Evolutionary conservation across 2,888 invertebrate species (phyloP), one percentile per base, ranked within the genome.

Genomic region (Phoronis australis): DNA sequence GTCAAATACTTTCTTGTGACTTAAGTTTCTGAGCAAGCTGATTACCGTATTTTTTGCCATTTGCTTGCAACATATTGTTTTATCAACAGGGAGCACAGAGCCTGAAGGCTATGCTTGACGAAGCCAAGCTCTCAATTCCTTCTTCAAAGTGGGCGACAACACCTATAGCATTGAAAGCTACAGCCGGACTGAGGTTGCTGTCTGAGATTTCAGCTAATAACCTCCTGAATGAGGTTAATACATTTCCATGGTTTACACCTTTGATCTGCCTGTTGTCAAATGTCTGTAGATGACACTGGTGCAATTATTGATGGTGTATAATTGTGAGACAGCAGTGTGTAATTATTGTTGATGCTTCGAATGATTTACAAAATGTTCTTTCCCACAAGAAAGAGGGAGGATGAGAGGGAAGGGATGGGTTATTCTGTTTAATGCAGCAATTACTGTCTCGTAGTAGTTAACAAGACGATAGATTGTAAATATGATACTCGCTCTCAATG

Each of bases 131-230:
- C 25, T 84, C 87, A 52, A 87, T 94, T 57, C 96, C 96, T 0
- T 65, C 82, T 40, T 80, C 84, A 43, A 83, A 86, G 70, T 86
- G 92, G 82, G 71, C 78, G 0, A 78, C 80, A 18, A 93, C 96
- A 0, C 91, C 94, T 0, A 76, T 97, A 3, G 84, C 87, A 1
- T 81, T 97, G 57, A 88, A 90, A 74, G 97, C 96, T 1, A 97
- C 97, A 0, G 97, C 96, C 23, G 97, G 96, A 2, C 77, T 92
- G 31, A 78, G 91, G 45, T 77, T 90, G 35, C 75, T 91, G 47
- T 84, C 86, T 0, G 79, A 80, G 35, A 50, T 54, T 4, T 45
- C 51, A 37, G 64, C 71, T 21, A 80, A 84, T 26, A 80, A 80
- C 40, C 81, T 96, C 40, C 78, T 96, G 2, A 81, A 84, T 44